phyloP scores from a whole-genome alignment of 1,140 invertebrate genomes.

The Ptiloglossa arizonensis region DNA sequence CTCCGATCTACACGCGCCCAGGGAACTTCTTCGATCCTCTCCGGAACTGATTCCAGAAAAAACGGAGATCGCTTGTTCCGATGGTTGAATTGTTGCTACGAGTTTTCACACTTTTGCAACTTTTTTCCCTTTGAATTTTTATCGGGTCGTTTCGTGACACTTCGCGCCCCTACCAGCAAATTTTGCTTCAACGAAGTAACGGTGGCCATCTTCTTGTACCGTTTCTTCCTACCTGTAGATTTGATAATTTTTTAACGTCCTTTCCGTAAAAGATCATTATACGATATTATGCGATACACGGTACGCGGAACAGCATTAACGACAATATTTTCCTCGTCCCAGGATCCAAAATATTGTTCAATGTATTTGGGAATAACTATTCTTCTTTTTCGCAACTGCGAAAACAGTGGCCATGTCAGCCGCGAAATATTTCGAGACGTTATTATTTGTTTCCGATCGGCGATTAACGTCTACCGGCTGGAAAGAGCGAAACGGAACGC shows the following conservation, averaged over 20 bases:
- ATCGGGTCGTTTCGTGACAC: too few species aligned
- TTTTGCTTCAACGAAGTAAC: too few species aligned
- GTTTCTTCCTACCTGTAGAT: too few species aligned
- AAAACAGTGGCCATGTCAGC: background rate
- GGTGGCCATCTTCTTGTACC: too few species aligned
- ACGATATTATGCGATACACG: too few species aligned
- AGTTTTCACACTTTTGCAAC: background rate
- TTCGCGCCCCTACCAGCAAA: too few species aligned
- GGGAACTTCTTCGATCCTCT: background rate
- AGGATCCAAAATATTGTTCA: background rate
- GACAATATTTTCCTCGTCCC: background rate
- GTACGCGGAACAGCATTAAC: too few species aligned
- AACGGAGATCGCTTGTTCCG: too few species aligned
- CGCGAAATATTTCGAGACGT: conserved; percentile 37
- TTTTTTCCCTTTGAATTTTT: background rate
- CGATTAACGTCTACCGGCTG: conserved; percentile 23
- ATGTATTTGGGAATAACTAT: background rate
- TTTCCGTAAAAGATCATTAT: too few species aligned
- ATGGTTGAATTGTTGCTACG: too few species aligned
- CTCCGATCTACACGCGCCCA: background rate
- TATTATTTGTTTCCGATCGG: conserved; percentile 43
- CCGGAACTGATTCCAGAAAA: background rate
- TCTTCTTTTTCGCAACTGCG: background rate
- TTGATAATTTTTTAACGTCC: too few species aligned
- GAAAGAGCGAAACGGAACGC: conserved; percentile 25